Conservation (phyloP, 2,888 invertebrate genomes). For the Spilarctia lutea region DNA sequence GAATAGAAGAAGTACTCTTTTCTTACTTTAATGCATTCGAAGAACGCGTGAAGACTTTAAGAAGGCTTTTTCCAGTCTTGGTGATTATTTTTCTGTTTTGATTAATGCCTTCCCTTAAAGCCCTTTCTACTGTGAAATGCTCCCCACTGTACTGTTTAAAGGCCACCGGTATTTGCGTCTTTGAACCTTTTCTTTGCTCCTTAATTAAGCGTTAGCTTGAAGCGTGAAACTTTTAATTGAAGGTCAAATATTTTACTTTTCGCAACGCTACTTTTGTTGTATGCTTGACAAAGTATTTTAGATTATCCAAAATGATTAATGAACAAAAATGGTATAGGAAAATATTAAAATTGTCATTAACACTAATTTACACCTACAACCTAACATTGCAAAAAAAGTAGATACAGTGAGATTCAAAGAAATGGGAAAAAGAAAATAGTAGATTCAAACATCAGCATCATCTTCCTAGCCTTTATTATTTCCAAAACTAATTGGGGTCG, state of each 20-base stretch:
- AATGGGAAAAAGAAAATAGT: no score
- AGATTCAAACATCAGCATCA: no score
- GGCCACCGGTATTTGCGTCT: conserved; percentile 51
- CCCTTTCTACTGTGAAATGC: conserved; percentile 50
- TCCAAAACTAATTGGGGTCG: no score
- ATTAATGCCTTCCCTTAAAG: conserved; percentile 56
- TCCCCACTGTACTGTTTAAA: conserved; percentile 46
- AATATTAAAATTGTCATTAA: background rate
- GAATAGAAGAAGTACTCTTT: no score
- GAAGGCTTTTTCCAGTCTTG: conserved; percentile 24
- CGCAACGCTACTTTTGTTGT: conserved; percentile 21
- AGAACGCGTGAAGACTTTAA: conserved; percentile 21
- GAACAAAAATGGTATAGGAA: background rate
- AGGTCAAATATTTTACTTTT: conserved; percentile 39
- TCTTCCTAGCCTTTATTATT: no score
- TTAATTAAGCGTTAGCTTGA: conserved; percentile 49
- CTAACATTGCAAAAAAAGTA: no score
- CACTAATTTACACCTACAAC: no score
- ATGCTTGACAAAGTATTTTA: background rate
- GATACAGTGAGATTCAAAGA: no score
- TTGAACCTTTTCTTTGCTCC: conserved; percentile 46
- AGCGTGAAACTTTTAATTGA: conserved; percentile 50
- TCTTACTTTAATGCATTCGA: conserved; percentile 14
- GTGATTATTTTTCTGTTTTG: conserved; percentile 49
- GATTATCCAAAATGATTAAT: conserved; percentile 7